Conservation (phyloP, 1,140 invertebrate genomes). For the Lutraria rhynchaena region DNA sequence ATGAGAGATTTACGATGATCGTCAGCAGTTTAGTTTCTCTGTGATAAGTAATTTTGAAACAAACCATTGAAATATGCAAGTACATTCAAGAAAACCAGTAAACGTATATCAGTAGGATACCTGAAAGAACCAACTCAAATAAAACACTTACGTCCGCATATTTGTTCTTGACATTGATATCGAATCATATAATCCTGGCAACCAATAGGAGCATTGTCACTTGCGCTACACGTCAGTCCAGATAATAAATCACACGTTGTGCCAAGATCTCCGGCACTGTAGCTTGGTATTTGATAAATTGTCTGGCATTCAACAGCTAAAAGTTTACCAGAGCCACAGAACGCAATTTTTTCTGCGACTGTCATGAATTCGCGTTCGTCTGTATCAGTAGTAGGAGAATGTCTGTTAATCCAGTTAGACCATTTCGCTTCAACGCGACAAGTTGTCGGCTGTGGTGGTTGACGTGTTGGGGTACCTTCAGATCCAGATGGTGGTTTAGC, state of each 20-base stretch:
- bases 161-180: slow-evolving; percentile 71
- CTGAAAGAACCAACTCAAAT: too few relatives aligned
- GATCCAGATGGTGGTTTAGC: background rate
- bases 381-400: slow-evolving; percentile 48
- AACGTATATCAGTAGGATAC: too few relatives aligned
- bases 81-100: too few relatives aligned
- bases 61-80: too few relatives aligned
- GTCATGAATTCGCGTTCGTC: slow-evolving; percentile 62
- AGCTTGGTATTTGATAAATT: slow-evolving; percentile 54
- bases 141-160: slow-evolving; percentile 48
- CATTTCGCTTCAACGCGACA: slow-evolving; percentile 27
- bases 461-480: slow-evolving; percentile 12
- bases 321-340: slow-evolving; percentile 58
- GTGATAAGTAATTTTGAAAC: too few relatives aligned
- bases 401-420: slow-evolving; percentile 59
- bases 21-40: too few relatives aligned
- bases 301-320: slow-evolving; percentile 59
- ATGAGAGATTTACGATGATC: too few relatives aligned
- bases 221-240: slow-evolving; percentile 47
- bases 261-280: slow-evolving; percentile 55
- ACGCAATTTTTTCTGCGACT: slow-evolving; percentile 29
- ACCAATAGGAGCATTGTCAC: slow-evolving; percentile 57
- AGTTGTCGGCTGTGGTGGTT: slow-evolving; percentile 1
- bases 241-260: slow-evolving; percentile 47
- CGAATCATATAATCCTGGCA: slow-evolving; percentile 80